A percentile compares a stretch with the other conserved stretches of the same genome.
Conservation (phyloP, 2,113 vertebrate species). For the Ciconia stormi region DNA sequence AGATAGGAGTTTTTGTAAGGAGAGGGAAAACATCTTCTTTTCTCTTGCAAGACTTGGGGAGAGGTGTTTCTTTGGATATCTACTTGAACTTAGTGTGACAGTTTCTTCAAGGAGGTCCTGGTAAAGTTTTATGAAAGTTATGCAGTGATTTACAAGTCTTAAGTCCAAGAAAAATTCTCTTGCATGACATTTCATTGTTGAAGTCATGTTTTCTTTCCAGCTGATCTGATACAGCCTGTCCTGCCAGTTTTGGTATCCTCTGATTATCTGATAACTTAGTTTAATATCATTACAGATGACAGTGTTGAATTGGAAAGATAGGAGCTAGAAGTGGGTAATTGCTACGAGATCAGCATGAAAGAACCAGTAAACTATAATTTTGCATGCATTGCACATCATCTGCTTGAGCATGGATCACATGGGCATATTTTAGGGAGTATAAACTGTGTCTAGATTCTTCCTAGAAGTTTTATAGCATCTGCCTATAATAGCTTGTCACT, state of each 20-base stretch:
- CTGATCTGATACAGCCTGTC: background rate
- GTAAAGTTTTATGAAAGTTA: background rate
- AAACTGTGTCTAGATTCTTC: background rate
- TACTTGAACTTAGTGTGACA: background rate
- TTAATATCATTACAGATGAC: background rate
- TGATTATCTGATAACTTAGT: background rate
- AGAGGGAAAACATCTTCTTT: background rate
- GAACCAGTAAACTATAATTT: background rate
- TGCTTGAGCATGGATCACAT: background rate
- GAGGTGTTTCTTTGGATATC: background rate
- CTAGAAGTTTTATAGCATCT: background rate
- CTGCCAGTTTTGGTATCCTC: background rate
- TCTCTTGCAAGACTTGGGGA: background rate
- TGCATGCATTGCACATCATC: fast-evolving
- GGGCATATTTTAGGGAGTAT: background rate
- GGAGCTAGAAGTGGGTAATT: background rate
- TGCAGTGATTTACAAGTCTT: background rate
- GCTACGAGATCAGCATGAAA: background rate
- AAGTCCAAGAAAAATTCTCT: background rate
- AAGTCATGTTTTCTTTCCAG: background rate
- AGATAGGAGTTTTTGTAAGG: background rate
- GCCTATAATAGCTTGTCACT: background rate
- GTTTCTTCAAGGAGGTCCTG: background rate
- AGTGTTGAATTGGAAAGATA: background rate
- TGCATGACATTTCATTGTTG: background rate